Conservation (phyloP, 2,797 vertebrate genomes). For the Chiloscyllium punctatum region DNA sequence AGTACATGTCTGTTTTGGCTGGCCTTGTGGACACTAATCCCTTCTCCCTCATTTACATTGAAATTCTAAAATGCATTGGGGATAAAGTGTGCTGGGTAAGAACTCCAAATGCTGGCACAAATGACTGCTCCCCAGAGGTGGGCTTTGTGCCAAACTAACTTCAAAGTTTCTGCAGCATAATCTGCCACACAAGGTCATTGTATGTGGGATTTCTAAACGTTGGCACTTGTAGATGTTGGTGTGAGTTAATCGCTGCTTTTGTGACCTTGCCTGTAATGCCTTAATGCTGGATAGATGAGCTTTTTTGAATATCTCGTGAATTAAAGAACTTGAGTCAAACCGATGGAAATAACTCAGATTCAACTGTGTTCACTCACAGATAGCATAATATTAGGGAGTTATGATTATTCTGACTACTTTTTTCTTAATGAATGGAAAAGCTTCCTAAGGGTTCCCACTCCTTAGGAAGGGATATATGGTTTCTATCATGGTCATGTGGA, state of each 20-base stretch:
- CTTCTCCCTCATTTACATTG: neutral
- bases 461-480: no score
- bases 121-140: neutral
- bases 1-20: neutral
- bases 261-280: neutral
- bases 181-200: neutral
- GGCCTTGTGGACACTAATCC: neutral
- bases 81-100: neutral
- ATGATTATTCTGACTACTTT: neutral
- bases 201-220: neutral
- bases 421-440: neutral
- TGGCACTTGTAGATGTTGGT: neutral
- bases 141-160: neutral
- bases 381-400: neutral
- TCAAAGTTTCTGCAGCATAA: slow-evolving; percentile 1
- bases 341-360: neutral
- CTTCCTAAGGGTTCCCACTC: neutral
- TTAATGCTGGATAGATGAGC: neutral
- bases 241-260: neutral
- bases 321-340: neutral
- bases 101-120: neutral
- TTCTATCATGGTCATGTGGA: no score
- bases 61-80: neutral
- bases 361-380: no score
- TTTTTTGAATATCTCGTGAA: neutral